These are phyloP conservation scores for Epinephelus awoara DNA, from an alignment of 2,797 vertebrate species.

Conservation along the genomic window DNA sequence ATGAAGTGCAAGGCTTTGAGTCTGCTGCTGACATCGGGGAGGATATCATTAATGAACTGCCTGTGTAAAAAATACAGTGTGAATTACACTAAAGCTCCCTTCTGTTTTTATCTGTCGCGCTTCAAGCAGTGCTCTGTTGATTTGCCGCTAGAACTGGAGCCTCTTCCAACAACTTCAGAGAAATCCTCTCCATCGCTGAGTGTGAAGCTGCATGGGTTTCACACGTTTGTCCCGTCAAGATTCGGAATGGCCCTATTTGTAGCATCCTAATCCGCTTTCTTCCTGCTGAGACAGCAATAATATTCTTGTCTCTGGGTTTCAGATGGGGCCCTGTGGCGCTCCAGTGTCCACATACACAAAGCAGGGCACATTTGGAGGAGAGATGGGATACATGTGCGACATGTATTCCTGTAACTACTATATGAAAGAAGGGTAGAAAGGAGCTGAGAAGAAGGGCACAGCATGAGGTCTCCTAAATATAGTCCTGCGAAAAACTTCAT, in stretches of 20 bases:
- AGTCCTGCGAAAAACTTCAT: constrained; percentile 64
- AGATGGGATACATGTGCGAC: constrained; percentile 49
- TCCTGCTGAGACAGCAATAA: constrained; percentile 81
- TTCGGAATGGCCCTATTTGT: constrained; percentile 74
- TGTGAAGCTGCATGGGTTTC: constrained; percentile 55
- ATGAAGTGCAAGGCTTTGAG: constrained; percentile 58
- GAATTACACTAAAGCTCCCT: constrained; percentile 68
- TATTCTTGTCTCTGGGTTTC: constrained; percentile 80
- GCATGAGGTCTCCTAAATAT: constrained; percentile 76
- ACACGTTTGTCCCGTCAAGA: constrained; percentile 68
- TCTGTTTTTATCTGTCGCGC: constrained; percentile 62
- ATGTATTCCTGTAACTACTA: constrained; percentile 43
- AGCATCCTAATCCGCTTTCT: constrained; percentile 80
- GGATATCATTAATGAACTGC: constrained; percentile 63
- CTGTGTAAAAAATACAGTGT: constrained; percentile 56
- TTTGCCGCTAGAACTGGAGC: constrained; percentile 47
- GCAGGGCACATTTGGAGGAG: constrained; percentile 51
- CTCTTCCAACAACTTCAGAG: constrained; percentile 60
- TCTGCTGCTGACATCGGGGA: constrained; percentile 51
- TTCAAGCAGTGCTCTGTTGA: constrained; percentile 61
- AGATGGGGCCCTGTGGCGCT: constrained; percentile 71
- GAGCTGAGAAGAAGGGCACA: constrained; percentile 62
- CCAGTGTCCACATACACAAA: constrained; percentile 65
- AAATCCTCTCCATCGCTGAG: constrained; percentile 65
- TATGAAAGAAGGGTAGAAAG: constrained; percentile 42